These are phyloP conservation scores for Artibeus jamaicensis DNA, from an alignment of 2,797 vertebrate species.

Conservation along the genomic window DNA sequence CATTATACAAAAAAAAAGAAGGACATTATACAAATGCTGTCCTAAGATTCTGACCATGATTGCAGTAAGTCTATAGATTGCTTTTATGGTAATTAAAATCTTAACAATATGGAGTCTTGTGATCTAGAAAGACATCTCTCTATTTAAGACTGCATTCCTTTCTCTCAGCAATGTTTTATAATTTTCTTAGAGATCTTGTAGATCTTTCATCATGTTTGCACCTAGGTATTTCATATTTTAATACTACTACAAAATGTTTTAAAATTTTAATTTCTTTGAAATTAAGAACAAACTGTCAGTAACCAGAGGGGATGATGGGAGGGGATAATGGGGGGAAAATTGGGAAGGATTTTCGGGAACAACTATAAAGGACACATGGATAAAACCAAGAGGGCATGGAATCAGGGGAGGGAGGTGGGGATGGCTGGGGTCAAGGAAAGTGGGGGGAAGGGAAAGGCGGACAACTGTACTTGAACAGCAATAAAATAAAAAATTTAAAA, in stretches of 20 bases:
- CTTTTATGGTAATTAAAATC: neutral
- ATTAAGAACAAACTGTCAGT: too few relatives aligned
- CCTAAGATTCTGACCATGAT: neutral
- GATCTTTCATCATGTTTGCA: neutral
- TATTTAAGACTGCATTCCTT: neutral
- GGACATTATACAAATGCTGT: neutral
- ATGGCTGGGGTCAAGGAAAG: too few relatives aligned
- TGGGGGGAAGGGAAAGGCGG: too few relatives aligned
- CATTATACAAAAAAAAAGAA: neutral
- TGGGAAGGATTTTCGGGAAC: too few relatives aligned
- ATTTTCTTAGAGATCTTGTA: neutral
- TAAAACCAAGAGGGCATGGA: too few relatives aligned
- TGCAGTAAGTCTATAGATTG: neutral
- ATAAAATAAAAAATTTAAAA: neutral
- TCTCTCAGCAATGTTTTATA: neutral
- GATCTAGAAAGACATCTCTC: neutral
- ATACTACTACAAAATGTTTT: neutral
- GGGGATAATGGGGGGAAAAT: too few relatives aligned
- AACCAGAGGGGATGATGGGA: too few relatives aligned
- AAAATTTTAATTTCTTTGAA: neutral
- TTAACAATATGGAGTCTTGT: neutral
- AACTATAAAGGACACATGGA: too few relatives aligned
- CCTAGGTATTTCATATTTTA: neutral
- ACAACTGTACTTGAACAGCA: too few relatives aligned
- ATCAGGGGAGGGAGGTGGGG: too few relatives aligned